phyloP scores from a whole-genome alignment of 2,888 invertebrate genomes.

The Crocallis elinguaria region DNA sequence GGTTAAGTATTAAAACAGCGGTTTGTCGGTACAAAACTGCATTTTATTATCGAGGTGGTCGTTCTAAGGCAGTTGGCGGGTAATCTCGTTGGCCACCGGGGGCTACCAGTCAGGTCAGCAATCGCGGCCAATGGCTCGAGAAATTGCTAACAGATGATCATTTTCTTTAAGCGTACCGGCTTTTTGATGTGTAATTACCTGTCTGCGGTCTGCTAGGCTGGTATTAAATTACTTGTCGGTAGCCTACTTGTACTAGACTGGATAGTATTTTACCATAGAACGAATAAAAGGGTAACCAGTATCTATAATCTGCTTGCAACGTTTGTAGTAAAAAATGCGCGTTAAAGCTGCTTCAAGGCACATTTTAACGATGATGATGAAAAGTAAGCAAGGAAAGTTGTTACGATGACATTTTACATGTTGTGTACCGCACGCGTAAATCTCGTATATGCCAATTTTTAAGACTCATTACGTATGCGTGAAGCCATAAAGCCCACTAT shows the following conservation, averaged over 20 bases:
- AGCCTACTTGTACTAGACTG: slow-evolving; percentile 1
- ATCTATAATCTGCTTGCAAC: neutral
- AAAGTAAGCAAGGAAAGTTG: neutral
- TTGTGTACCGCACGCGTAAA: neutral
- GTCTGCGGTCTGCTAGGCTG: slow-evolving; percentile 28
- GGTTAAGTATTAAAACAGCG: slow-evolving; percentile 17
- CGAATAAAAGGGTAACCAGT: neutral
- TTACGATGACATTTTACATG: neutral
- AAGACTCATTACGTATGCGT: neutral
- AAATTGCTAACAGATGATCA: slow-evolving; percentile 53
- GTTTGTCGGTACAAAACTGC: slow-evolving; percentile 42
- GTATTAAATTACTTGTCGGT: slow-evolving; percentile 19
- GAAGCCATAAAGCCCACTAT: slow-evolving; percentile 1
- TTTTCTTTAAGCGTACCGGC: slow-evolving; percentile 42
- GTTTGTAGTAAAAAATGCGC: neutral
- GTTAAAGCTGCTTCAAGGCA: too few relatives aligned
- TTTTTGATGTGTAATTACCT: slow-evolving; percentile 37
- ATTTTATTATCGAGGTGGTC: slow-evolving; percentile 49
- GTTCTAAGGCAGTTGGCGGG: slow-evolving; percentile 48
- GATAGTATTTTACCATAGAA: neutral
- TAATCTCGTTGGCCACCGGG: slow-evolving; percentile 64
- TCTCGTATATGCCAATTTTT: neutral
- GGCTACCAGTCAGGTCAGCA: slow-evolving; percentile 60
- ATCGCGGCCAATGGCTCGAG: slow-evolving; percentile 70
- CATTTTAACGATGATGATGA: neutral